A percentile compares a stretch with the other conserved stretches of the same genome.
phyloP scores from a whole-genome alignment of 2,888 invertebrate genomes.

The Busseola fusca region DNA sequence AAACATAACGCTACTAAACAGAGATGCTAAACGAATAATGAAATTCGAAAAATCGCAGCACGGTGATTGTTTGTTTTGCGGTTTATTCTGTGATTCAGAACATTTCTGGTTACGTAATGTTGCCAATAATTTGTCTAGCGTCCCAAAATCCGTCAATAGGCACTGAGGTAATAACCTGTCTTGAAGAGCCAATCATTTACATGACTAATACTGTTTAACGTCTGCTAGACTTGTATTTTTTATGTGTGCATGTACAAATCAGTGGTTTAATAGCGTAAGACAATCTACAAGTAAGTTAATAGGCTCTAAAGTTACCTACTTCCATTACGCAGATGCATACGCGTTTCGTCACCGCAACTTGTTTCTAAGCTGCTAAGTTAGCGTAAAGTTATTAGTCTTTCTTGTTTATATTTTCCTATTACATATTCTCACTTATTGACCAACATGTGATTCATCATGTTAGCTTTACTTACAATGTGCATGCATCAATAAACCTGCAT shows the following conservation, averaged over 20 bases:
- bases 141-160: conserved; percentile 37
- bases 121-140: conserved; percentile 36
- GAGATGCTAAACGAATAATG: conserved; percentile 33
- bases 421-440: conserved; percentile 55
- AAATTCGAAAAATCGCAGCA: conserved; percentile 40
- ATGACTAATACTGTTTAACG: conserved; percentile 33
- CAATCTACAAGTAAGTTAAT: conserved; percentile 50
- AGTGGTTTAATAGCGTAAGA: conserved; percentile 53
- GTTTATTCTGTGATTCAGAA: conserved; percentile 43
- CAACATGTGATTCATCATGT: conserved; percentile 58
- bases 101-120: conserved; percentile 39
- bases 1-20: conserved; percentile 50
- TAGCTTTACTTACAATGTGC: conserved; percentile 11
- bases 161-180: conserved; percentile 42
- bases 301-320: conserved; percentile 52
- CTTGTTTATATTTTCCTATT: conserved; percentile 62
- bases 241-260: conserved; percentile 45
- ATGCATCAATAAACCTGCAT: conserved; percentile 24
- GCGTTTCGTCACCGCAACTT: conserved; percentile 51
- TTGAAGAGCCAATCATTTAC: conserved; percentile 33
- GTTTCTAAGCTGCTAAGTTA: conserved; percentile 50
- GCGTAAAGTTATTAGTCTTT: conserved; percentile 61
- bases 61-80: conserved; percentile 30
- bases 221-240: conserved; percentile 36
- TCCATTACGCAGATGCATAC: conserved; percentile 48